Conservation (phyloP, 2,797 vertebrate species). For the Thalassophryne amazonica region DNA sequence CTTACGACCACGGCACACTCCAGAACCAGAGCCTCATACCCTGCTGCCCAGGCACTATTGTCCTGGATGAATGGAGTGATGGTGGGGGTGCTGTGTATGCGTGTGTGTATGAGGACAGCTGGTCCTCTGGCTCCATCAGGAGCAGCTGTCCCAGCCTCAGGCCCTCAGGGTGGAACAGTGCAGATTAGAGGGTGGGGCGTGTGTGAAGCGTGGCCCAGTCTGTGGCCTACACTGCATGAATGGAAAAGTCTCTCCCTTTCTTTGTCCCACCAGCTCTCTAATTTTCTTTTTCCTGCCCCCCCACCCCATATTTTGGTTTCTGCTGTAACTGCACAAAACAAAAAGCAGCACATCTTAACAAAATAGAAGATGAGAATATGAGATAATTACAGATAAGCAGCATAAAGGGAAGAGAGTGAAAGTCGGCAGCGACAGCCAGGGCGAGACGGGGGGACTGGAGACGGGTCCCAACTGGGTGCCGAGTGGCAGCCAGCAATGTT, state of each 20-base stretch:
- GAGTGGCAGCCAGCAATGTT: slow-evolving; percentile 55
- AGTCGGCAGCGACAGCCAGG: slow-evolving; percentile 28
- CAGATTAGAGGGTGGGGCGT: slow-evolving; percentile 67
- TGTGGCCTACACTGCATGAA: slow-evolving; percentile 44
- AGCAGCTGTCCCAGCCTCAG: slow-evolving; percentile 90
- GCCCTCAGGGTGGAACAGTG: slow-evolving; percentile 69
- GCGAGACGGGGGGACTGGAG: slow-evolving; percentile 50
- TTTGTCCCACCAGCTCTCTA: slow-evolving; percentile 37
- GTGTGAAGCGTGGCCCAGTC: slow-evolving; percentile 74
- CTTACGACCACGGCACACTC: slow-evolving; percentile 66
- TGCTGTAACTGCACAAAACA: slow-evolving; percentile 3
- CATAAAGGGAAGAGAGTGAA: slow-evolving; percentile 18
- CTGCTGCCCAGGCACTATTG: slow-evolving; percentile 63
- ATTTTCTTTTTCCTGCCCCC: slow-evolving; percentile 29
- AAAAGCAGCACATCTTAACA: slow-evolving; percentile 2
- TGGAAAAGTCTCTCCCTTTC: slow-evolving; percentile 23
- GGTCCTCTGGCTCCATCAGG: slow-evolving; percentile 83
- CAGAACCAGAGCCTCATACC: slow-evolving; percentile 58
- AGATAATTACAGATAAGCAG: slow-evolving; percentile 14
- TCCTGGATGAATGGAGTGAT: slow-evolving; percentile 75
- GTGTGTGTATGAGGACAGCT: slow-evolving; percentile 83
- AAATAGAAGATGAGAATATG: slow-evolving; percentile 18
- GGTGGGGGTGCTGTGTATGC: slow-evolving; percentile 34
- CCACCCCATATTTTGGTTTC: slow-evolving; percentile 1
- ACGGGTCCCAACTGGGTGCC: slow-evolving; percentile 56